These are phyloP conservation scores for Moxostoma hubbsi DNA, from an alignment of 2,797 vertebrate species.

Conservation along the genomic window DNA sequence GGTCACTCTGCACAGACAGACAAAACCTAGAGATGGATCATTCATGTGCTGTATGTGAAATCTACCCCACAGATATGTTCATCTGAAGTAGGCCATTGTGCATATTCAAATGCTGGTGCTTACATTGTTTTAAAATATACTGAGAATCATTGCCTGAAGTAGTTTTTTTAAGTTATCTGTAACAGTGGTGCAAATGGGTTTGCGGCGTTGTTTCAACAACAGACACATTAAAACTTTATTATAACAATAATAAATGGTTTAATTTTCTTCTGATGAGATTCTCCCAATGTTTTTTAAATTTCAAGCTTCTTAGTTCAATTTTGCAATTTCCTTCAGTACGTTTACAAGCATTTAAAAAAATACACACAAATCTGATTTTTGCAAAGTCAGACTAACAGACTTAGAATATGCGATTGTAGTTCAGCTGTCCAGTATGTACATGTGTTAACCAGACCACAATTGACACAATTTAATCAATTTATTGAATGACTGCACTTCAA, in stretches of 20 bases:
- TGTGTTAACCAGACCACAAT: too few species aligned
- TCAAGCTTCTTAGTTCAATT: background rate
- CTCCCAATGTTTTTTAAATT: background rate
- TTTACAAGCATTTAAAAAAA: too few species aligned
- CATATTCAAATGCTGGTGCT: background rate
- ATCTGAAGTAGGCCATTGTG: constrained; percentile 11
- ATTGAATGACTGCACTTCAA: too few species aligned
- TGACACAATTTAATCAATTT: too few species aligned
- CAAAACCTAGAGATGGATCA: constrained; percentile 30
- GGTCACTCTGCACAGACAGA: constrained; percentile 44
- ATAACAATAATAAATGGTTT: background rate
- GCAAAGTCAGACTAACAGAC: too few species aligned
- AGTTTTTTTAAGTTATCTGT: background rate
- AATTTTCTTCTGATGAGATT: background rate
- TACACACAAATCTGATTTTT: too few species aligned
- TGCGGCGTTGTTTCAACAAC: background rate
- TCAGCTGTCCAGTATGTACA: too few species aligned
- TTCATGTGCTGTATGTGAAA: constrained; percentile 12
- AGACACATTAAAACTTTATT: constrained; percentile 1
- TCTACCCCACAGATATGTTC: constrained; percentile 7
- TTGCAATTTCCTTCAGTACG: too few species aligned
- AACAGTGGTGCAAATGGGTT: background rate
- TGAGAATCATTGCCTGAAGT: constrained; percentile 1
- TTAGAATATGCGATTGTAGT: too few species aligned
- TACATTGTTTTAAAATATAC: background rate